These are phyloP conservation scores for Cephalotes varians DNA, from an alignment of 2,888 invertebrate species.

Conservation along the genomic window DNA sequence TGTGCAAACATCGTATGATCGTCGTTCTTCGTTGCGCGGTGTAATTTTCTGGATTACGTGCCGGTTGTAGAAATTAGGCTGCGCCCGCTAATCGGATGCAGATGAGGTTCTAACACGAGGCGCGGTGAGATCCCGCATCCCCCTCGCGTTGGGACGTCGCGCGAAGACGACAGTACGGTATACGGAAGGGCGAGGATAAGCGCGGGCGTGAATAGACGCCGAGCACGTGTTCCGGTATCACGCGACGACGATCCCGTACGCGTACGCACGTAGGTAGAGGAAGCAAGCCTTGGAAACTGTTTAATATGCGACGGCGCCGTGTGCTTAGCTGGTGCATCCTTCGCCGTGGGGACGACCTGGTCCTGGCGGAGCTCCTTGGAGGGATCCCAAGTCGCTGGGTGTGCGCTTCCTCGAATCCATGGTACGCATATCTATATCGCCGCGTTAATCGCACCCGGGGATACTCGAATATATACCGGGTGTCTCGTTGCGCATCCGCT, in stretches of 20 bases:
- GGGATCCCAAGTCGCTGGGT: conserved; percentile 91
- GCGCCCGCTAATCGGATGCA: conserved; percentile 51
- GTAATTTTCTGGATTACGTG: conserved; percentile 53
- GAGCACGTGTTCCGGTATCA: conserved; percentile 40
- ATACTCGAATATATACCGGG: conserved; percentile 20
- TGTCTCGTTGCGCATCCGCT: conserved; percentile 36
- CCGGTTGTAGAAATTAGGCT: conserved; percentile 53
- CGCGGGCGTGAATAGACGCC: conserved; percentile 5
- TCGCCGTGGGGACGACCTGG: conserved; percentile 90
- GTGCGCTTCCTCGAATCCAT: conserved; percentile 92
- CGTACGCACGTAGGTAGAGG: conserved; percentile 32
- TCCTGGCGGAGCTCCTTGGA: conserved; percentile 91
- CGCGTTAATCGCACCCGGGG: conserved; percentile 54
- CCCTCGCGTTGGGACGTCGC: not conserved
- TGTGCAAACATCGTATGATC: conserved; percentile 17
- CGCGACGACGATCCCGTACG: conserved; percentile 19
- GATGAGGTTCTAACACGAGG: conserved; percentile 43
- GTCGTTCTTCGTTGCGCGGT: conserved; percentile 6
- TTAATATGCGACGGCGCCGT: conserved; percentile 78
- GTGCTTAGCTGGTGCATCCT: conserved; percentile 84
- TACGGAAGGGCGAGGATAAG: not conserved
- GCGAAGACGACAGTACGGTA: conserved; percentile 5
- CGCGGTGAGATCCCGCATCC: not conserved
- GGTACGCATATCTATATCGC: conserved; percentile 86
- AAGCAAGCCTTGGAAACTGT: conserved; percentile 81